Evolutionary conservation across 2,797 vertebrate genomes (phyloP), one percentile per base, ranked within the genome.

Genomic region (Hybognathus amarus): DNA sequence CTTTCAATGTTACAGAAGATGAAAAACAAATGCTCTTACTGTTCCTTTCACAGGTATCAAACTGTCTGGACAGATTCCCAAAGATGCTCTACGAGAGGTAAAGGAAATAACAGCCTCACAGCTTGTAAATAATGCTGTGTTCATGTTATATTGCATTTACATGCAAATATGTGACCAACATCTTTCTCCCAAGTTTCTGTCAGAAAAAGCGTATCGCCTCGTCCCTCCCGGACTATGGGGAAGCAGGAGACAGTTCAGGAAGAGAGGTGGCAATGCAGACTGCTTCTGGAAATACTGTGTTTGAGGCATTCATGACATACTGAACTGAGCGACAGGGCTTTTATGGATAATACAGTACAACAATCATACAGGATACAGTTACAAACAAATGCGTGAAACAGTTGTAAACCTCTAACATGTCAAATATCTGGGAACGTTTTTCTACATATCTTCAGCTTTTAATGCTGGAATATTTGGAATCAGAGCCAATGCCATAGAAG

Each of bases 261-360:
- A 95, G 91, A 92, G 94, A 87, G 89, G 84, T 0, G 93, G 90
- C 64, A 92, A 91, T 63, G 86, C 93, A 0, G 94, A 95, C 47
- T 96, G 94, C 88, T 95, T 96, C 91, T 95, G 95, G 95, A 95
- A 95, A 87, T 95, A 95, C 87, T 95, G 94, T 33, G 94, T 95
- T 79, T 95, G 90, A 93, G 27, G 56, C 52, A 2, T 54, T 42
- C 45, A n/a, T 4, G 27, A 66, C 84, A 18, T 40, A 20, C 30
- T 54, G 1, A 83, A 87, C 64, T 66, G 71, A 87, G 42, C 86
- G 63, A 87, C 85, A 67, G 79, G 90, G 86, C 89, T 90, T 87
- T 80, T 63, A 66, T 47, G 42, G 81, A 86, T 18, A 71, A 13
- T 76, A 80, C 52, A 82, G 80, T 33, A 70, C 18, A 86, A 22